Conservation (phyloP, 2,797 vertebrate species). For the Microchirus variegatus region DNA sequence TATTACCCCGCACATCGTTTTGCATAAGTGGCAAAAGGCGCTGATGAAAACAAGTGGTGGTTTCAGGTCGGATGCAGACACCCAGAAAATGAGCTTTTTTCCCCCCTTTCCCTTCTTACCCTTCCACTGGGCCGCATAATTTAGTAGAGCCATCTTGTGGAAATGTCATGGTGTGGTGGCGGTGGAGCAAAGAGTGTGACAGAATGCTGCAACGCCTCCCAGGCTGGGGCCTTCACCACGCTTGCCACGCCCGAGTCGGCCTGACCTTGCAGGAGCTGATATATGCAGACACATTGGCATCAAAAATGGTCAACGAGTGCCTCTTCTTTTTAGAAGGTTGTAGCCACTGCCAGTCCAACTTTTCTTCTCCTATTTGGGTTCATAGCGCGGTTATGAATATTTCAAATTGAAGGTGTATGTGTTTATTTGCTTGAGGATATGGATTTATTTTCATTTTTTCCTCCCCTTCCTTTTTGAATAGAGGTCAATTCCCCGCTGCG, state of each 20-base stretch:
- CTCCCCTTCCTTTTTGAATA: slow-evolving; percentile 58
- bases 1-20: slow-evolving; percentile 68
- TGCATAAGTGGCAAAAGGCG: slow-evolving; percentile 77
- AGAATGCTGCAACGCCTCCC: slow-evolving; percentile 68
- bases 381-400: slow-evolving; percentile 68
- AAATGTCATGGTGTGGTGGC: slow-evolving; percentile 79
- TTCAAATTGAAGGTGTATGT: slow-evolving; percentile 53
- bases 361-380: slow-evolving; percentile 52
- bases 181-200: slow-evolving; percentile 76
- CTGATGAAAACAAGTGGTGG: slow-evolving; percentile 82
- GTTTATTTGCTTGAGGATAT: slow-evolving; percentile 69
- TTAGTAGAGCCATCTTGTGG: slow-evolving; percentile 78
- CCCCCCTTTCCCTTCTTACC: slow-evolving; percentile 65
- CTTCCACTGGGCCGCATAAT: slow-evolving; percentile 77
- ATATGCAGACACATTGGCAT: slow-evolving; percentile 67
- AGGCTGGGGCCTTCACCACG: slow-evolving; percentile 61
- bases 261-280: slow-evolving; percentile 81
- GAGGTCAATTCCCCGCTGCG: slow-evolving; percentile 72
- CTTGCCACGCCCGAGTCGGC: slow-evolving; percentile 63
- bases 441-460: slow-evolving; percentile 51
- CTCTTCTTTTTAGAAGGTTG: slow-evolving; percentile 49
- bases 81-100: slow-evolving; percentile 77
- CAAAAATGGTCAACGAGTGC: slow-evolving; percentile 61
- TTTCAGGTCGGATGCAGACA: slow-evolving; percentile 79
- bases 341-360: slow-evolving; percentile 19